Conservation (phyloP, 2,797 vertebrate genomes). For the Coregonus suidteri region DNA sequence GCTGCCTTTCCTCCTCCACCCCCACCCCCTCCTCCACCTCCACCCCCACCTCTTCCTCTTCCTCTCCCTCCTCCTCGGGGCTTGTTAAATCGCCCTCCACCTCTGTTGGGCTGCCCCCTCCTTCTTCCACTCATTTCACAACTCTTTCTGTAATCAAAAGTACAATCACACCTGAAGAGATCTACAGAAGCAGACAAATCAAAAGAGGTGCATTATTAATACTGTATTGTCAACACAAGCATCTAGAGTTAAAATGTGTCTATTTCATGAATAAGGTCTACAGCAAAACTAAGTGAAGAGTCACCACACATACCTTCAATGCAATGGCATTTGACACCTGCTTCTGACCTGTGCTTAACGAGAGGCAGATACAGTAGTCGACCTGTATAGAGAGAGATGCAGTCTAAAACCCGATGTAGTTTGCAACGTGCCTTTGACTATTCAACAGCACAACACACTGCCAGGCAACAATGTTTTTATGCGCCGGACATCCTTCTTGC, state of each 20-base stretch:
- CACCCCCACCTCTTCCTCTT: conserved; percentile 25
- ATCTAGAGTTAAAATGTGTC: neutral
- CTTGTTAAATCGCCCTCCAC: conserved; percentile 80
- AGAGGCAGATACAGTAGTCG: neutral
- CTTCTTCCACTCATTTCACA: conserved; percentile 67
- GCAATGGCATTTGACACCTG: neutral
- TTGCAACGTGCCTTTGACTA: neutral
- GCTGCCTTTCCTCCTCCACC: conserved; percentile 73
- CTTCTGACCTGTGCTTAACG: neutral
- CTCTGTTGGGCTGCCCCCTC: conserved; percentile 76
- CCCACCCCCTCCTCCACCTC: conserved; percentile 38
- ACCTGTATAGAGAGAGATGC: neutral
- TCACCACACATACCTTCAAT: conserved; percentile 49
- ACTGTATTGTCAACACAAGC: neutral
- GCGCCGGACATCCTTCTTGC: no score
- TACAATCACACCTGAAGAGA: conserved; percentile 16
- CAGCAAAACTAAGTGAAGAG: neutral
- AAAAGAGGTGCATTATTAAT: neutral
- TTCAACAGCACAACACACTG: no score
- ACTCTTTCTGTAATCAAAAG: conserved; percentile 9
- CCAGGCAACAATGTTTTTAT: no score
- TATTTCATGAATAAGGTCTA: neutral
- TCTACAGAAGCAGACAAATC: neutral
- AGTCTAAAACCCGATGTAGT: neutral
- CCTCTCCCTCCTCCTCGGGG: conserved; percentile 62